Evolutionary conservation across 1,140 invertebrate species (phyloP), one percentile per base, ranked within the genome.

Genomic region (Danaus plexippus): DNA sequence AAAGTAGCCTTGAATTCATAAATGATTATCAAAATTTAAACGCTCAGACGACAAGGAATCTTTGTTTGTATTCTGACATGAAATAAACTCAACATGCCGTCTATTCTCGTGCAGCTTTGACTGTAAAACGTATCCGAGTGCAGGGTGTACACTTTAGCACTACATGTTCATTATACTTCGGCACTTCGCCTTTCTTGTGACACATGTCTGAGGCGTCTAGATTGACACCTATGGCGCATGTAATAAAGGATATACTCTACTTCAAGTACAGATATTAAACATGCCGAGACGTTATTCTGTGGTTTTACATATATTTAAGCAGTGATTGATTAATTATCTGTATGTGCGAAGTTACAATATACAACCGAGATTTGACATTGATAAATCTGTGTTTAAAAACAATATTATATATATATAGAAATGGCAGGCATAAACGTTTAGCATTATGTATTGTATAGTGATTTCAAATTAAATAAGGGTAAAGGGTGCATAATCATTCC

Each of bases 91-190:
- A 32, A 32, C 22, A 32, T 54, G 40, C 42, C 52, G 22, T 15
- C 42, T 41, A 53, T 53, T 52, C 32, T 43, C 45, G 43, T 53
- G 57, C 51, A 51, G 46, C 45, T 59, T 44, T 43, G 13, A 22
- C 15, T 50, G 12, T 22, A 11, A n/a, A 45, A 45, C 44, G 12
- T 45, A 45, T 12, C 12, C 44, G 44, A n/a, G 12, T 45, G 11
- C 11, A 45, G 11, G 44, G 2, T 12, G 10, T 48, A 22, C 18
- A 11, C 40, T n/a, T 32, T 15, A 49, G 22, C 9, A 8, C 7
- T 10, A 7, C 48, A 50, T 51, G n/a, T 42, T 9, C 18, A 9
- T 52, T 40, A 43, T 43, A 52, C 11, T 43, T 51, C 41, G 22
- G 40, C 41, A 43, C 22, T 32, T 32, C 50, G 50, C 50, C 43